Conservation (phyloP, 2,797 vertebrate species). For the Lepus oiostolus region DNA sequence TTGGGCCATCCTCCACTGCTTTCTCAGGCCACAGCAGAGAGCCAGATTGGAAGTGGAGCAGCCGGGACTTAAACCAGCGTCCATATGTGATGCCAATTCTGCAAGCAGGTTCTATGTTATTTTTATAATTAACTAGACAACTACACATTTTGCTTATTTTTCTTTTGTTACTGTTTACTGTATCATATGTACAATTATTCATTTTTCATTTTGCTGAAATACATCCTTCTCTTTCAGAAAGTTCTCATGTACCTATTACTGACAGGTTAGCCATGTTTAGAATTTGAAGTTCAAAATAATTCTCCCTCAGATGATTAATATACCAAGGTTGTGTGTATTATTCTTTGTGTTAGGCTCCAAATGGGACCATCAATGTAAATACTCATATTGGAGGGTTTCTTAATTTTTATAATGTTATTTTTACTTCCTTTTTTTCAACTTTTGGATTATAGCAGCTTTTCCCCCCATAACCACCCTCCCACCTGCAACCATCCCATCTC, state of each 20-base stretch:
- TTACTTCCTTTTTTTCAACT: not conserved
- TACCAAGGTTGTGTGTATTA: not conserved
- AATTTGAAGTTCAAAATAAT: not conserved
- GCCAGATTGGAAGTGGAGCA: too few relatives aligned
- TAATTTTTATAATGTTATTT: not conserved
- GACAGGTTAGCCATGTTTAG: not conserved
- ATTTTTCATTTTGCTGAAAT: not conserved
- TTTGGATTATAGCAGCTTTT: too few relatives aligned
- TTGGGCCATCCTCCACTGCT: too few relatives aligned
- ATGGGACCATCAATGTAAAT: not conserved
- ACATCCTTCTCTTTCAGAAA: not conserved
- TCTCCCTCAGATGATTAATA: not conserved
- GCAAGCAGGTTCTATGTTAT: not conserved
- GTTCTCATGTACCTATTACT: not conserved
- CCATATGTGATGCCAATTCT: too few relatives aligned
- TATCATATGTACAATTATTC: not conserved
- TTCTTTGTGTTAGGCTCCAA: not conserved
- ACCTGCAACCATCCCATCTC: too few relatives aligned
- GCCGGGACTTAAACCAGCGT: too few relatives aligned
- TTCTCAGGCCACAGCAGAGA: too few relatives aligned
- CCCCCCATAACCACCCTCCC: too few relatives aligned
- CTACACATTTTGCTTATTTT: not conserved
- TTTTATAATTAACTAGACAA: not conserved
- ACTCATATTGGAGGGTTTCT: not conserved
- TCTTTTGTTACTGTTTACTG: not conserved